Conservation (phyloP, 2,797 vertebrate species). For the Lerista edwardsae region DNA sequence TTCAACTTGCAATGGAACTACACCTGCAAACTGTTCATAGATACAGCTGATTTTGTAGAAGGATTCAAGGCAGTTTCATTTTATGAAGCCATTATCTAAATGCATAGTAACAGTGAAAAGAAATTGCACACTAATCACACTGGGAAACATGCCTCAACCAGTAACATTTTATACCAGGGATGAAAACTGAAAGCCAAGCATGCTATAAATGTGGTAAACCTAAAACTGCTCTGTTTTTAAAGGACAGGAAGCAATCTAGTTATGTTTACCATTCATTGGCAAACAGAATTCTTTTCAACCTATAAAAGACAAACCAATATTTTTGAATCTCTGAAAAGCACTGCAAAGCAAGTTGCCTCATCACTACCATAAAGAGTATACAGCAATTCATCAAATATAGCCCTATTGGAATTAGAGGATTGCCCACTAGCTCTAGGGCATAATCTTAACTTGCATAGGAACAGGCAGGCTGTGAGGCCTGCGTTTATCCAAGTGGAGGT, state of each 20-base stretch:
- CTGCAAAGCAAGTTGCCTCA: slow-evolving; percentile 29
- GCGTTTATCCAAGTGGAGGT: too few relatives aligned
- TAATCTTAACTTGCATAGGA: too few relatives aligned
- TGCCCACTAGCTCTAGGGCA: too few relatives aligned
- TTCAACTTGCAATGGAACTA: not conserved
- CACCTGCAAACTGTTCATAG: not conserved
- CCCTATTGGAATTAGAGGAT: not conserved
- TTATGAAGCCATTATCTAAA: slow-evolving; percentile 1
- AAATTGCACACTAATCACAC: not conserved
- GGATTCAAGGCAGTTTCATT: not conserved
- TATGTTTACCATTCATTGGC: slow-evolving; percentile 31
- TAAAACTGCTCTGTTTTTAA: slow-evolving; percentile 43
- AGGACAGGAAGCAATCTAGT: slow-evolving; percentile 45
- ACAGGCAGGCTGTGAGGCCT: too few relatives aligned
- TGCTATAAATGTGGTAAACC: slow-evolving; percentile 1
- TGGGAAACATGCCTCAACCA: not conserved
- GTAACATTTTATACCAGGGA: slow-evolving; percentile 19
- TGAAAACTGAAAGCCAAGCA: slow-evolving; percentile 22
- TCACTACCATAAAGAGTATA: slow-evolving; percentile 20
- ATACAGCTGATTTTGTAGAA: not conserved
- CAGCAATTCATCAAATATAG: not conserved
- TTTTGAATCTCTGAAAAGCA: slow-evolving; percentile 22
- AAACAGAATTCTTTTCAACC: slow-evolving; percentile 47
- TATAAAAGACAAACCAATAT: slow-evolving; percentile 13
- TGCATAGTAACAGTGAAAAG: not conserved